These are phyloP conservation scores for Limonius californicus DNA, from an alignment of 1,140 invertebrate genomes.

Conservation along the genomic window DNA sequence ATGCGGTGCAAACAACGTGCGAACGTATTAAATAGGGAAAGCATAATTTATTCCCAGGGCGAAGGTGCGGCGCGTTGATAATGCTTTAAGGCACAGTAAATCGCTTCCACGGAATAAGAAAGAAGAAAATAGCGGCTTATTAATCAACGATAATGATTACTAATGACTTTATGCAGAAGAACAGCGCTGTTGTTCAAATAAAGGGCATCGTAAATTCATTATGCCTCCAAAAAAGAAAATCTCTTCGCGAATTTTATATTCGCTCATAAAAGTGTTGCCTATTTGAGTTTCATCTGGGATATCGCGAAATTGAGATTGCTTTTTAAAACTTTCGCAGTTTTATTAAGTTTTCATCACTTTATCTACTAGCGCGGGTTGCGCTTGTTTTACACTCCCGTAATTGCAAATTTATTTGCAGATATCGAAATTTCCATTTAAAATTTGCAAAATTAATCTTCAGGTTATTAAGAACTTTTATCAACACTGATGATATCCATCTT, in stretches of 20 bases:
- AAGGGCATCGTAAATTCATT: not conserved
- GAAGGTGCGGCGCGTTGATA: not conserved
- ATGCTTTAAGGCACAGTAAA: not conserved
- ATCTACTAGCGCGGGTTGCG: not conserved
- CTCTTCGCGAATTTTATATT: not conserved
- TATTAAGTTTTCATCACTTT: constrained; percentile 1
- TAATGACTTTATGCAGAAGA: not conserved
- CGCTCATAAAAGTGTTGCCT: not conserved
- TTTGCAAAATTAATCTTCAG: not conserved
- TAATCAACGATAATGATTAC: not conserved
- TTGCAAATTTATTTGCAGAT: constrained; percentile 7
- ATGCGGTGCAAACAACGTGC: not conserved
- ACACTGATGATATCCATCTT: not conserved
- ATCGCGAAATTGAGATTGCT: constrained; percentile 1
- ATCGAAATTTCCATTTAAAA: constrained; percentile 5
- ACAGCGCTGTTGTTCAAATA: not conserved
- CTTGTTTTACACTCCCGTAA: constrained; percentile 6
- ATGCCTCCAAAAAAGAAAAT: not conserved
- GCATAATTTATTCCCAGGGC: not conserved
- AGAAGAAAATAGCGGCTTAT: not conserved
- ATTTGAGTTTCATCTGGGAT: not conserved
- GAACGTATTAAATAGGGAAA: not conserved
- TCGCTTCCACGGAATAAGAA: not conserved
- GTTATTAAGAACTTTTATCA: constrained; percentile 5
- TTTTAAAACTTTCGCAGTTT: not conserved